Conservation (phyloP, 2,797 vertebrate species). For the Sarcophilus harrisii region DNA sequence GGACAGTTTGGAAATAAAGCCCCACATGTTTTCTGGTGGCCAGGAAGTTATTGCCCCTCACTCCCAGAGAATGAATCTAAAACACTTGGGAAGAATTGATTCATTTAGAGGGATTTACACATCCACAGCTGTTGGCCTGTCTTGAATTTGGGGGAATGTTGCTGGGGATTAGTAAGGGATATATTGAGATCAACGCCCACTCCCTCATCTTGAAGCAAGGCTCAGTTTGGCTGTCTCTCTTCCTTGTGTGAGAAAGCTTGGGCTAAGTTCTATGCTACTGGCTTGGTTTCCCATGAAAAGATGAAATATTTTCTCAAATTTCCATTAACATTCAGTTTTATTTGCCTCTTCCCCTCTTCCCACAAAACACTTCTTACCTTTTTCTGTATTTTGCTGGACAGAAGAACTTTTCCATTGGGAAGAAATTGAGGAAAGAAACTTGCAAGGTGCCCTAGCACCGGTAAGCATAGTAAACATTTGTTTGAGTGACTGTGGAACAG, state of each 20-base stretch:
- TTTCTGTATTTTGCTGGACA: background rate
- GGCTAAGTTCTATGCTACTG: background rate
- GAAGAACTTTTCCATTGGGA: background rate
- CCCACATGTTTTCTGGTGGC: background rate
- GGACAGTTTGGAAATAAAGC: background rate
- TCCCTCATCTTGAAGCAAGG: background rate
- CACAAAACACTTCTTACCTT: background rate
- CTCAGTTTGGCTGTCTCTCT: background rate
- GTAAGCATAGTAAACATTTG: background rate
- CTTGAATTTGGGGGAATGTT: slow-evolving; percentile 7
- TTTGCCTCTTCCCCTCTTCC: background rate
- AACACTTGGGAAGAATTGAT: background rate
- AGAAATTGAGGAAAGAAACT: background rate
- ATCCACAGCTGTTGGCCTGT: background rate
- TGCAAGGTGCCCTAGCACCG: background rate
- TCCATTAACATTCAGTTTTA: background rate
- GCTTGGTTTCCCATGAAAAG: background rate
- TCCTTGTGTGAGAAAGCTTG: slow-evolving; percentile 11
- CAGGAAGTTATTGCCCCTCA: background rate
- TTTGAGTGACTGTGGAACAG: background rate
- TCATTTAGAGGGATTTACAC: background rate
- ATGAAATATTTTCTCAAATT: background rate
- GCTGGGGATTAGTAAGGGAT: background rate
- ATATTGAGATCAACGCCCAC: background rate
- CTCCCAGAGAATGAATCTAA: background rate